Evolutionary conservation across 2,113 vertebrate genomes (phyloP).

Genomic region (Oreochromis niloticus): DNA sequence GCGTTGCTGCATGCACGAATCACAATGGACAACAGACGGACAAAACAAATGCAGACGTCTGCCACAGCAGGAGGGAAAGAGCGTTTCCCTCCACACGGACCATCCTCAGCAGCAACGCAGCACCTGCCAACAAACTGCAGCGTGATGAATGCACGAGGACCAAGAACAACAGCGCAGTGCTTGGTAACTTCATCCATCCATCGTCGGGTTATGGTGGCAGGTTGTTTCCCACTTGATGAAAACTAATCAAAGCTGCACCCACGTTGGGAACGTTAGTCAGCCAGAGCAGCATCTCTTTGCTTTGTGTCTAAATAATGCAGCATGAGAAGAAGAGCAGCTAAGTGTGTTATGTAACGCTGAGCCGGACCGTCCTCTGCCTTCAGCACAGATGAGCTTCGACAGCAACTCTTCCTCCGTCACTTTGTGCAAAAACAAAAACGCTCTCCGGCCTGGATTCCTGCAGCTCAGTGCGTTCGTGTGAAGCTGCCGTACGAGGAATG

Average conservation of each 20-base stretch:
- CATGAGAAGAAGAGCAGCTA: neutral
- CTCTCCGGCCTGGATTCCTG: neutral
- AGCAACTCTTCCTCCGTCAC: neutral
- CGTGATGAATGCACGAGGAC: neutral
- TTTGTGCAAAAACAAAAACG: neutral
- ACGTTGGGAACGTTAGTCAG: neutral
- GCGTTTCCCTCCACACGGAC: neutral
- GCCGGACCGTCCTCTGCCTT: neutral
- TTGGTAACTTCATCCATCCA: neutral
- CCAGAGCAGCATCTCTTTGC: neutral
- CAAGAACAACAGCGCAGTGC: neutral
- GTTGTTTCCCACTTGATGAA: neutral
- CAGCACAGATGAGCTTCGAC: neutral
- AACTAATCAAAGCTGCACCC: neutral
- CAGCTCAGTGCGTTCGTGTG: neutral
- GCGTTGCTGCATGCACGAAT: neutral
- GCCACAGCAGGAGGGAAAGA: neutral
- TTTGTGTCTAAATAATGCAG: neutral
- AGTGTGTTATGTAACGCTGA: neutral
- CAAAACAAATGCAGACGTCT: neutral
- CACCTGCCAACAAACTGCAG: neutral
- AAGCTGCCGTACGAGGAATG: constrained; percentile 2
- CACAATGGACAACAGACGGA: neutral
- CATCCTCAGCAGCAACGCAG: neutral
- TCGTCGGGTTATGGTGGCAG: neutral